These are phyloP conservation scores for Leptinotarsa juncta DNA, from an alignment of 2,888 invertebrate genomes.

Conservation along the genomic window DNA sequence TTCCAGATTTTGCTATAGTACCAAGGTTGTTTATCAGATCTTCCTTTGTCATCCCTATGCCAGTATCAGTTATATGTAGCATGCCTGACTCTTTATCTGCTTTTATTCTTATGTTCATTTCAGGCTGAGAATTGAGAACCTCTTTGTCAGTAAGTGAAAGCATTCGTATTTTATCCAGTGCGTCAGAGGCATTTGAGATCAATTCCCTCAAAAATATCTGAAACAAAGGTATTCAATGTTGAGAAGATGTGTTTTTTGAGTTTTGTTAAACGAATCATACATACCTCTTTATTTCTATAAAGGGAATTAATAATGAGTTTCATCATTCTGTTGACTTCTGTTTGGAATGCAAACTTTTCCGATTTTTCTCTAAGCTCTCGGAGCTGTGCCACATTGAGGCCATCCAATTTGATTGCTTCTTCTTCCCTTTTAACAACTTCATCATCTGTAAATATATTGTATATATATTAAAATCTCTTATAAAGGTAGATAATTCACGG, in stretches of 20 bases:
- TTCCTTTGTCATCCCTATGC: slow-evolving; percentile 96
- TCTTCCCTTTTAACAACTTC: slow-evolving; percentile 92
- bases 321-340: slow-evolving; percentile 99
- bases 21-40: slow-evolving; percentile 95
- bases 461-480: too few species aligned
- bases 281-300: slow-evolving; percentile 96
- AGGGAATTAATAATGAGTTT: slow-evolving; percentile 99
- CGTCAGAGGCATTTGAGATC: slow-evolving; percentile 99
- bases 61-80: slow-evolving; percentile 95
- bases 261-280: background rate
- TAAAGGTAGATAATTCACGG: too few species aligned
- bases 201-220: slow-evolving; percentile 96
- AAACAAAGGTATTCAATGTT: slow-evolving; percentile 49
- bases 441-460: slow-evolving; percentile 74
- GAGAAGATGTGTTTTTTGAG: background rate
- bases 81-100: slow-evolving; percentile 93
- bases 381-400: slow-evolving; percentile 92
- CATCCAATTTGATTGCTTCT: slow-evolving; percentile 96
- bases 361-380: slow-evolving; percentile 91
- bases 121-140: slow-evolving; percentile 82
- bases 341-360: slow-evolving; percentile 92
- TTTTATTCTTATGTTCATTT: slow-evolving; percentile 90
- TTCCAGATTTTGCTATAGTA: slow-evolving; percentile 81
- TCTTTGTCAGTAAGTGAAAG: slow-evolving; percentile 88
- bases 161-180: slow-evolving; percentile 96